These are phyloP conservation scores for Cacoxenus indagator DNA, from an alignment of 2,888 invertebrate genomes.

Conservation along the genomic window DNA sequence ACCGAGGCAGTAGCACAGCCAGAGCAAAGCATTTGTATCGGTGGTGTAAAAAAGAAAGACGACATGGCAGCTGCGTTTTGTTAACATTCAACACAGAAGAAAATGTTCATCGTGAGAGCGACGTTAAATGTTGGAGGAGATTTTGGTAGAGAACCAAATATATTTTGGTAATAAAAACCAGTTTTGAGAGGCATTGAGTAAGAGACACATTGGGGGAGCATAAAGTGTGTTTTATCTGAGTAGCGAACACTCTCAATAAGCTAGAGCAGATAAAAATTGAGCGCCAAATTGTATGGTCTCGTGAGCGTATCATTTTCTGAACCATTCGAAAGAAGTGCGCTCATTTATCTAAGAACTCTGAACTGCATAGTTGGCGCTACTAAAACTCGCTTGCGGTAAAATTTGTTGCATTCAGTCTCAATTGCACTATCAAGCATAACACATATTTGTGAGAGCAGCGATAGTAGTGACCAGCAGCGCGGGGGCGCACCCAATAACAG, in stretches of 20 bases:
- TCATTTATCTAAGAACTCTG: neutral
- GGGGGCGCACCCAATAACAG: neutral
- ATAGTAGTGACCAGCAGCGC: neutral
- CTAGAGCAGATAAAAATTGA: neutral
- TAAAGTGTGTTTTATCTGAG: neutral
- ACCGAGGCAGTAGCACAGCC: slow-evolving; percentile 12
- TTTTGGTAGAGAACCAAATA: neutral
- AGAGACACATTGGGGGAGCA: slow-evolving; percentile 6
- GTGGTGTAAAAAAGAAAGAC: slow-evolving; percentile 12
- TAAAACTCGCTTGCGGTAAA: neutral
- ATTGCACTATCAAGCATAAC: slow-evolving; percentile 15
- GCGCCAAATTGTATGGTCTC: neutral
- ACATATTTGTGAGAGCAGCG: neutral
- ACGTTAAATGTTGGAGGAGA: slow-evolving; percentile 2
- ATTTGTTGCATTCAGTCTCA: slow-evolving; percentile 10
- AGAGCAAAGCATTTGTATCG: neutral
- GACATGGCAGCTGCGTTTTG: neutral
- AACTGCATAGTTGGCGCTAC: too few species aligned
- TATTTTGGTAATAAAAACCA: slow-evolving; percentile 11
- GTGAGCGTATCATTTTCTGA: neutral
- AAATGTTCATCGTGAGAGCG: neutral
- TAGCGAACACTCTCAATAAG: neutral
- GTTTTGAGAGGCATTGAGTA: neutral
- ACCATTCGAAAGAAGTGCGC: neutral
- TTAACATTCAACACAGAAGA: neutral